phyloP scores from a whole-genome alignment of 2,113 vertebrate genomes.

The Leptobrachium ailaonicum region DNA sequence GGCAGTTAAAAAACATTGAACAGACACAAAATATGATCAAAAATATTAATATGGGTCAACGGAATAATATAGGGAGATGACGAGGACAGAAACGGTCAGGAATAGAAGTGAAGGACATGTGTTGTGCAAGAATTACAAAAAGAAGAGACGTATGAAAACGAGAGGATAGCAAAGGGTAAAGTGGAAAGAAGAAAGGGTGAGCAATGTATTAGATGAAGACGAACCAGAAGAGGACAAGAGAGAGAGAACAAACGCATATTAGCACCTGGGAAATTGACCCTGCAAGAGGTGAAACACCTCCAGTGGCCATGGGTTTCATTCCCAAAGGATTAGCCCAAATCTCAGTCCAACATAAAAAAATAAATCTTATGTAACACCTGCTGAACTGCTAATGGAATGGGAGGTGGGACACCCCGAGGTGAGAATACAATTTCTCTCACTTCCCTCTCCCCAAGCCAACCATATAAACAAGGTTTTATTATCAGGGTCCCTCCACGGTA shows the following conservation, averaged over 20 bases:
- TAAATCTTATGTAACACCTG: constrained; percentile 87
- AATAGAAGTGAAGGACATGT: not conserved
- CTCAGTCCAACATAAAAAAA: constrained; percentile 68
- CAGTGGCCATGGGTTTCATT: constrained; percentile 86
- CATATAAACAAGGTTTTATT: constrained; percentile 92
- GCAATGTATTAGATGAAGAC: not conserved
- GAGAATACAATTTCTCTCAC: constrained; percentile 75
- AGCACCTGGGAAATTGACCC: constrained; percentile 94
- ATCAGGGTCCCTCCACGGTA: constrained; percentile 61
- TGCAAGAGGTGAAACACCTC: constrained; percentile 79
- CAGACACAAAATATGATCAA: no score
- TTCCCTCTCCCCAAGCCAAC: constrained; percentile 72
- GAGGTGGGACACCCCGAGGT: constrained; percentile 66
- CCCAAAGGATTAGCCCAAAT: constrained; percentile 81
- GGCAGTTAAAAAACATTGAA: no score
- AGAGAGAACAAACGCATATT: constrained; percentile 70
- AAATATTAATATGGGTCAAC: no score
- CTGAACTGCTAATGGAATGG: constrained; percentile 94
- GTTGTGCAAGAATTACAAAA: not conserved
- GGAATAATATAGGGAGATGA: not conserved
- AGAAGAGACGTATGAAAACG: not conserved
- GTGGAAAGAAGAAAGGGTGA: not conserved
- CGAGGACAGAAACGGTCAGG: not conserved
- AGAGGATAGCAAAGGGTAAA: not conserved
- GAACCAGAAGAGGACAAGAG: not conserved